phyloP scores from a whole-genome alignment of 1,140 invertebrate species.

The Drosophila pseudoananassae region DNA sequence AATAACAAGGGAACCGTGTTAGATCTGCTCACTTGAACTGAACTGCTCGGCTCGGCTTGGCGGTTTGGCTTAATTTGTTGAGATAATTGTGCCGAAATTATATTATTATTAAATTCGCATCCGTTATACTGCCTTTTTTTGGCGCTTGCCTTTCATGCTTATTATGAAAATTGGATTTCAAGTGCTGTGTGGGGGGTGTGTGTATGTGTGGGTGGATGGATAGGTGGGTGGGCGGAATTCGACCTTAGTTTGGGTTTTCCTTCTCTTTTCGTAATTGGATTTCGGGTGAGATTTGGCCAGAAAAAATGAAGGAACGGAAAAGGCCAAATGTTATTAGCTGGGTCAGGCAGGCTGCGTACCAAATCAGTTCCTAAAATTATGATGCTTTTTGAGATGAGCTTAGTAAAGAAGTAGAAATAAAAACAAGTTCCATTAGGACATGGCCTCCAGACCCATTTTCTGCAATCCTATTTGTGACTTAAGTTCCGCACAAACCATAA shows the following conservation, averaged over 20 bases:
- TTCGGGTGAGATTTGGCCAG: conserved; percentile 63
- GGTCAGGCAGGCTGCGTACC: conserved; percentile 19
- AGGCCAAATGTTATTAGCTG: conserved; percentile 59
- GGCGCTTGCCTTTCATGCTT: conserved; percentile 37
- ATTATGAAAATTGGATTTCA: conserved; percentile 81
- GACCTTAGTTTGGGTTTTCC: conserved; percentile 59
- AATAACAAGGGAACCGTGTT: conserved; percentile 24
- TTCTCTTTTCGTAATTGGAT: conserved; percentile 75
- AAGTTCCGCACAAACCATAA: conserved; percentile 24
- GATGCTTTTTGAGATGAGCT: not conserved
- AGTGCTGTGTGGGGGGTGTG: conserved; percentile 36
- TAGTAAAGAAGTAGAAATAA: not conserved
- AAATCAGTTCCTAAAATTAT: conserved; percentile 27
- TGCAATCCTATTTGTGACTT: conserved; percentile 43
- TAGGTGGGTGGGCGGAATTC: conserved; percentile 35
- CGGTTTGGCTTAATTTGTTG: conserved; percentile 80
- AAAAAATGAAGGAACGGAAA: conserved; percentile 36
- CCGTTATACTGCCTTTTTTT: conserved; percentile 50
- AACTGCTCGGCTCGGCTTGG: conserved; percentile 61
- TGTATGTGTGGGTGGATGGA: conserved; percentile 7
- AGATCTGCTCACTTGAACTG: conserved; percentile 56
- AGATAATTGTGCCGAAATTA: conserved; percentile 80
- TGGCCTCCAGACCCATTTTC: conserved; percentile 27
- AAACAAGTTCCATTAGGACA: conserved; percentile 20
- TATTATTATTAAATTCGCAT: conserved; percentile 80